These are phyloP conservation scores for Pharmacophagus antenor DNA, from an alignment of 2,888 invertebrate genomes.

Conservation along the genomic window DNA sequence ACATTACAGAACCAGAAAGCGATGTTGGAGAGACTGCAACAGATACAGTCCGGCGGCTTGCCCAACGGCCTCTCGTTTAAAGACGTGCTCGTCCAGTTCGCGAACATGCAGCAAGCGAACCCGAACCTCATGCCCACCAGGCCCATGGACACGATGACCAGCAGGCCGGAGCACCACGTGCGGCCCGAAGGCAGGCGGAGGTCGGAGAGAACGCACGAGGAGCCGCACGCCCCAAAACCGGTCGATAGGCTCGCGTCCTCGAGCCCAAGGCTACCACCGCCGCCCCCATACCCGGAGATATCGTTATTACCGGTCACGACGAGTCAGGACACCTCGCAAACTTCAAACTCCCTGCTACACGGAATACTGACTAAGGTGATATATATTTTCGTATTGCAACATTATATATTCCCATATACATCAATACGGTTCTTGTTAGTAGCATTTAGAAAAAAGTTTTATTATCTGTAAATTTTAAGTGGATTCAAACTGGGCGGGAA, in stretches of 20 bases:
- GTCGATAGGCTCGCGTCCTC: slow-evolving; percentile 60
- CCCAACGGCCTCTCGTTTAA: slow-evolving; percentile 82
- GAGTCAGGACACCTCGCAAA: slow-evolving; percentile 51
- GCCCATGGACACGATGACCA: slow-evolving; percentile 55
- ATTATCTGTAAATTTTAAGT: slow-evolving; percentile 18
- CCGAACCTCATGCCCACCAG: slow-evolving; percentile 58
- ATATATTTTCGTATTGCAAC: slow-evolving; percentile 13
- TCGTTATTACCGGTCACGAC: slow-evolving; percentile 86
- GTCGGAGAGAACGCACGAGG: slow-evolving; percentile 53
- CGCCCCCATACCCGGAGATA: slow-evolving; percentile 89
- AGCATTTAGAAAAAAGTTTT: slow-evolving; percentile 21
- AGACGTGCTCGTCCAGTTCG: slow-evolving; percentile 88
- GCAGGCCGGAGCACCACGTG: slow-evolving; percentile 58
- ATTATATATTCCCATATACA: not conserved
- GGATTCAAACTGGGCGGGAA: slow-evolving; percentile 22
- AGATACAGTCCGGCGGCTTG: slow-evolving; percentile 71
- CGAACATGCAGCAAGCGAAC: slow-evolving; percentile 77
- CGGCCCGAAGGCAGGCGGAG: slow-evolving; percentile 53
- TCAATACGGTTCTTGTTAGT: slow-evolving; percentile 7
- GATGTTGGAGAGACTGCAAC: slow-evolving; percentile 69
- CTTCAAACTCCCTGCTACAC: slow-evolving; percentile 85
- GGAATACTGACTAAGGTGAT: slow-evolving; percentile 87
- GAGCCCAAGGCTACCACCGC: slow-evolving; percentile 77
- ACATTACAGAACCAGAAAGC: slow-evolving; percentile 71
- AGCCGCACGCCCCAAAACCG: slow-evolving; percentile 52